phyloP scores from a whole-genome alignment of 2,113 vertebrate genomes.

The Cervus canadensis region DNA sequence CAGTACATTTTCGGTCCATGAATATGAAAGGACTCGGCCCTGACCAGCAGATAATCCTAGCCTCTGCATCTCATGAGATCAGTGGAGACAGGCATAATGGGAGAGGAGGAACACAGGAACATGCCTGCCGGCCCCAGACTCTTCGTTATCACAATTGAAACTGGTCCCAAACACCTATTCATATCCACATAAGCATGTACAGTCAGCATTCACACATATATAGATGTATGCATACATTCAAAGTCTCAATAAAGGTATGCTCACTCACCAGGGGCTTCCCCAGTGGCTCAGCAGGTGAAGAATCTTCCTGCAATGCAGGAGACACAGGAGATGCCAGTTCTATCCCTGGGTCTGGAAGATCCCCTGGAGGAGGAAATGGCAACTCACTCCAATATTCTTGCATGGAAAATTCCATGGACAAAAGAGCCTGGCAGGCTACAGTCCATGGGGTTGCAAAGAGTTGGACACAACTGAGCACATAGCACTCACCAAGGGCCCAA shows the following conservation, averaged over 20 bases:
- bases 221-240: neutral
- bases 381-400: neutral
- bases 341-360: neutral
- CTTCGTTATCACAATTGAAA: neutral
- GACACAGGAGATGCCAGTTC: neutral
- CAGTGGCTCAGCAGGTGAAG: neutral
- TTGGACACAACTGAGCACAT: neutral
- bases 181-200: neutral
- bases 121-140: neutral
- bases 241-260: neutral
- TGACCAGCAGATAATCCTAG: neutral
- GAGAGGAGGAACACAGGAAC: neutral
- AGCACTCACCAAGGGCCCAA: neutral
- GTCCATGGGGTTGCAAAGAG: neutral
- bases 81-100: neutral
- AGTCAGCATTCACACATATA: neutral
- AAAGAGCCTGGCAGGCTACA: neutral
- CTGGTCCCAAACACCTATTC: neutral
- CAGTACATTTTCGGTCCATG: constrained; percentile 50
- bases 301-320: neutral
- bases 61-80: neutral
- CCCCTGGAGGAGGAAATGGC: neutral
- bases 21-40: constrained; percentile 20
- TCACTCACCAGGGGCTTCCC: neutral
- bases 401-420: neutral